Evolutionary conservation across 2,797 vertebrate genomes (phyloP).

Genomic region (Liasis olivaceus): DNA sequence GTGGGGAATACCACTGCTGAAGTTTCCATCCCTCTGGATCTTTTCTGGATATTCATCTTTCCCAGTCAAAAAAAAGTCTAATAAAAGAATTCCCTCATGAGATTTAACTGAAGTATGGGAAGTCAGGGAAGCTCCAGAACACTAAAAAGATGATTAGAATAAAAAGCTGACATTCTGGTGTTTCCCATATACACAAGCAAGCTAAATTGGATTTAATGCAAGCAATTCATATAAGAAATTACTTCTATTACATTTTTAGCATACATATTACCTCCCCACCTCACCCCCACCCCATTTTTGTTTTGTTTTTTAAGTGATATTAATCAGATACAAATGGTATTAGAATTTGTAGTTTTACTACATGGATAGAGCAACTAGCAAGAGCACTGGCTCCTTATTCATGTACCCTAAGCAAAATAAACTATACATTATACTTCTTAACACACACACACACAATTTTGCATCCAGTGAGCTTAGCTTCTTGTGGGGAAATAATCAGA

Average conservation of each 20-base stretch:
- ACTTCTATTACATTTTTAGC: neutral
- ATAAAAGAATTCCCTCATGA: no score
- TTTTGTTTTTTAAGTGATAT: neutral
- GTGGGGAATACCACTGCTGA: no score
- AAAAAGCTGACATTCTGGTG: neutral
- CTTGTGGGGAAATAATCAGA: neutral
- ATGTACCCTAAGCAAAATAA: neutral
- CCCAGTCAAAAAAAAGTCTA: no score
- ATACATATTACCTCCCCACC: neutral
- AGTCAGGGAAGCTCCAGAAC: no score
- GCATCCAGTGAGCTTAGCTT: neutral
- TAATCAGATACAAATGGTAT: neutral
- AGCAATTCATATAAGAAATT: neutral
- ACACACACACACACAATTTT: neutral
- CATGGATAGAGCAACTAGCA: neutral
- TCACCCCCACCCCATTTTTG: no score
- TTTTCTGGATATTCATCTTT: no score
- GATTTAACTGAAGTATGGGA: no score
- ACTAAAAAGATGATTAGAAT: no score
- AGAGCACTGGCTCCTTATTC: neutral
- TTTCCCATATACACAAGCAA: neutral
- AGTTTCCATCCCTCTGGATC: no score
- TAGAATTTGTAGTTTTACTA: neutral
- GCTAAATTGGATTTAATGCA: neutral
- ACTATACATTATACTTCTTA: neutral